Evolutionary conservation across 23 tunicate species (phyloP).

Genomic region (Diplosoma virens): DNA sequence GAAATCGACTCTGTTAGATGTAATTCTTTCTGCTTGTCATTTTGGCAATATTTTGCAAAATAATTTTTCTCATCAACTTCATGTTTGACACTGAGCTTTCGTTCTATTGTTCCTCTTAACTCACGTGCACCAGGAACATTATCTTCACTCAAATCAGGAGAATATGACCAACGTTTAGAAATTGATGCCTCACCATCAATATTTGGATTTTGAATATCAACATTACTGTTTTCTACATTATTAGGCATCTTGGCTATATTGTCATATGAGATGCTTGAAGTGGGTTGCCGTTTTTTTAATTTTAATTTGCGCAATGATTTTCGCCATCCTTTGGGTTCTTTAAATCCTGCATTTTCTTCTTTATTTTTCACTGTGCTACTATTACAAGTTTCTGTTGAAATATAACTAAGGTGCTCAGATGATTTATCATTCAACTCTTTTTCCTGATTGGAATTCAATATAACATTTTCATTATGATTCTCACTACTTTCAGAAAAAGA

Average conservation of each 20-base stretch:
- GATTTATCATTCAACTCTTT: no score
- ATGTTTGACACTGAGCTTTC: conserved; percentile 43
- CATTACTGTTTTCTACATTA: neutral
- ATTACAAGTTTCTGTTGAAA: neutral
- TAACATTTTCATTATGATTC: conserved; percentile 5
- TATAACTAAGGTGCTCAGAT: neutral
- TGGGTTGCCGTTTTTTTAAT: conserved; percentile 34
- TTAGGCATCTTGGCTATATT: conserved; percentile 27
- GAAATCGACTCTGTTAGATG: neutral
- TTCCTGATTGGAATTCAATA: no score
- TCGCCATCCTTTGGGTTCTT: conserved; percentile 61
- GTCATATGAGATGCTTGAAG: conserved; percentile 46
- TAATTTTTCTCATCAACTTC: conserved; percentile 35
- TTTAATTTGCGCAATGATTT: conserved; percentile 60
- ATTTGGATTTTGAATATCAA: no score
- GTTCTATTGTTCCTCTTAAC: conserved; percentile 40
- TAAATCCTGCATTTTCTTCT: conserved; percentile 23
- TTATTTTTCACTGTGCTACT: neutral
- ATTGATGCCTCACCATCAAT: conserved; percentile 1
- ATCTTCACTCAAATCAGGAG: conserved; percentile 57
- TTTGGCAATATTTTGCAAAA: neutral
- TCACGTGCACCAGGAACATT: conserved; percentile 62
- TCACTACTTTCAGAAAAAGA: neutral
- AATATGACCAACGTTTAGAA: conserved; percentile 73
- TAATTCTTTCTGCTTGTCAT: neutral